phyloP scores from a whole-genome alignment of 2,113 vertebrate species.

The Myrmophylax atrothorax region DNA sequence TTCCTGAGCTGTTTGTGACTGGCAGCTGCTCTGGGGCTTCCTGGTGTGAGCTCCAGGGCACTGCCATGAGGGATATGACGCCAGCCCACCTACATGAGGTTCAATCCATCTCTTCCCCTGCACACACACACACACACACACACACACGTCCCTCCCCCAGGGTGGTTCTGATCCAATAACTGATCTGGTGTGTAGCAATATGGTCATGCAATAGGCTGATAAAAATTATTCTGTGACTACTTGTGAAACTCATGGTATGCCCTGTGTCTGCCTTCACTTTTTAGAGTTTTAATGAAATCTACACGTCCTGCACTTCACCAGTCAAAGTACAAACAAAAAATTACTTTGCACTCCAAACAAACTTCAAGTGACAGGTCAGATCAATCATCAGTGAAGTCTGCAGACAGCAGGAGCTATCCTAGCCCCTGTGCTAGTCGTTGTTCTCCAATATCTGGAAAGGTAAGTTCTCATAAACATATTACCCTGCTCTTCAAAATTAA shows the following conservation, averaged over 20 bases:
- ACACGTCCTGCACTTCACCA: slow-evolving; percentile 57
- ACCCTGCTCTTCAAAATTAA: not conserved
- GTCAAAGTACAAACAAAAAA: slow-evolving; percentile 74
- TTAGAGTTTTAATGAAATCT: slow-evolving; percentile 71
- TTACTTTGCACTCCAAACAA: slow-evolving; percentile 57
- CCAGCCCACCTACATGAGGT: too few species aligned
- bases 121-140: too few species aligned
- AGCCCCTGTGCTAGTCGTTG: slow-evolving; percentile 78
- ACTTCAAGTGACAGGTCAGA: slow-evolving; percentile 72
- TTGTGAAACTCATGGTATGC: not conserved
- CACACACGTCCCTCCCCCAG: too few species aligned
- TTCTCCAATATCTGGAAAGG: slow-evolving; percentile 79
- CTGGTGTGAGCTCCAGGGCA: too few species aligned
- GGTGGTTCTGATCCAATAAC: too few species aligned
- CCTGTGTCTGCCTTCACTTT: not conserved
- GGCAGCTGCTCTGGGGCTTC: too few species aligned
- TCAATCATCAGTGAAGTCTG: slow-evolving; percentile 74
- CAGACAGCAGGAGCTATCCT: slow-evolving; percentile 70
- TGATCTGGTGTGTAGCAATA: too few species aligned
- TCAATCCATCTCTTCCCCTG: too few species aligned
- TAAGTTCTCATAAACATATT: slow-evolving; percentile 36
- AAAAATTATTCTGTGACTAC: not conserved
- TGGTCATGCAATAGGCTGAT: not conserved
- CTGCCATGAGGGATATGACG: too few species aligned
- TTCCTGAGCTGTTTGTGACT: too few species aligned